Base-by-base conservation (phyloP, 2,888 invertebrate species). In the Andrena trimmerana region DNA sequence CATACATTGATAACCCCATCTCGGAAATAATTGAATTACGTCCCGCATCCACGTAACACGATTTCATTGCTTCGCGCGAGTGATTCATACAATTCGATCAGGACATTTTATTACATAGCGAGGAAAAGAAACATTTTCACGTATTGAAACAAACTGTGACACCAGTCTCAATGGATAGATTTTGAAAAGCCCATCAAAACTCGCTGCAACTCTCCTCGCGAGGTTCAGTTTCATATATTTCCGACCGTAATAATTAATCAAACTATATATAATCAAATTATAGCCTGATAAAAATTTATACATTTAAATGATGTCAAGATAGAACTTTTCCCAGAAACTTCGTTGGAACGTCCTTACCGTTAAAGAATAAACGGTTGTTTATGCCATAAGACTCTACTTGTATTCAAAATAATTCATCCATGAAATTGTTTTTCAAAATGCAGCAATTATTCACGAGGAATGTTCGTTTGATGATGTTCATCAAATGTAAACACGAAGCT, bases 1-100 rank as follows among this genome's bases (percentile, higher is more conserved):
- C 48, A 74, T 36, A n/a, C 3, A 36, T 63, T 16, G 4, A 2
- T n/a, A 10, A n/a, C 20, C 4, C 33, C 48, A 2, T 20, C 20
- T 7, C 33, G 20, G 24, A 48, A 63, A 63, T 69, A 76, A 54
- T 63, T 69, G 62, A 69, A 54, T 69, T 0, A 36, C 57, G 8
- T 20, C 24, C 8, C 24, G 59, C 20, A 20, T 27, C 27, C n/a
- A 8, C 16, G 71, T 24, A 24, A 31, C 52, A 13, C 8, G 42
- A 31, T 54, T 29, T 42, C 69, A 27, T 42, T 13, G 54, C n/a
- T 20, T 8, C n/a, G 16, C 20, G n/a, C 20, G 6, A 42, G 13
- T 59, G 42, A 57, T 36, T 54, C 59, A 68, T 36, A 13, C 60
- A 2, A 60, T 42, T 62, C 66, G 0, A 48, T 8, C n/a, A 27